Base-by-base conservation (phyloP, 2,113 vertebrate genomes). In the Xiphorhynchus elegans region DNA sequence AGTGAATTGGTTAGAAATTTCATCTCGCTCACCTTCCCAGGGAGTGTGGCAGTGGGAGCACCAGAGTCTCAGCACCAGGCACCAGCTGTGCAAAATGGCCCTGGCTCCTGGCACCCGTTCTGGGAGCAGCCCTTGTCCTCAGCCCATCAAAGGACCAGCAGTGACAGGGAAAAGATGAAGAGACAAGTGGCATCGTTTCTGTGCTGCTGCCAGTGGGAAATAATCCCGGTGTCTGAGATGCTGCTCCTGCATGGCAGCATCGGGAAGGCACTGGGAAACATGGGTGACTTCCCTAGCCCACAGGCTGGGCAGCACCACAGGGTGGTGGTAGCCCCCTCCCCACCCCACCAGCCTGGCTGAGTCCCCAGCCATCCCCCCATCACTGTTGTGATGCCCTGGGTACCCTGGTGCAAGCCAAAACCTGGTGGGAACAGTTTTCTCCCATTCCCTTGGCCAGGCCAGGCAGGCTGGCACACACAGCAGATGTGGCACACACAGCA, bases 351-450 rank as follows among this genome's bases (percentile, higher is more conserved):
- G 7, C 39, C 39, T 1, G 2, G 19, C 1, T 11, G 52, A 72
- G 47, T 10, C 62, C 85, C 35, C 17, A 3, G 69, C 12, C 44
- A 64, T 4, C 1, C 0, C 8, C 33, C 66, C 26, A 1, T 4
- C 39, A 1, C 55, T 7, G 0, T 58, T 2, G 1, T 1, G 13
- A 8, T 5, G 52, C 7, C 0, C 28, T 1, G 42, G 52, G 29
- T 3, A 5, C 37, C 49, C 23, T 2, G 3, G 7, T 2, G 0
- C 37, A 3, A 52, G 12, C 13, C 69, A 60, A 35, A 47, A 6
- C 10, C 14, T 0, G 55, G 16, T 0, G 31, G 24, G 31, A n/a
- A 5, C 0, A 1, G 6, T 39, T 44, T 5, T 1, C 2, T 23
- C 6, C 33, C 25, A 1, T 3, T 3, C 13, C 89, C 68, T 28